These are phyloP conservation scores for Brachyalestes nurse DNA, from an alignment of 2,797 vertebrate genomes.

Conservation along the genomic window DNA sequence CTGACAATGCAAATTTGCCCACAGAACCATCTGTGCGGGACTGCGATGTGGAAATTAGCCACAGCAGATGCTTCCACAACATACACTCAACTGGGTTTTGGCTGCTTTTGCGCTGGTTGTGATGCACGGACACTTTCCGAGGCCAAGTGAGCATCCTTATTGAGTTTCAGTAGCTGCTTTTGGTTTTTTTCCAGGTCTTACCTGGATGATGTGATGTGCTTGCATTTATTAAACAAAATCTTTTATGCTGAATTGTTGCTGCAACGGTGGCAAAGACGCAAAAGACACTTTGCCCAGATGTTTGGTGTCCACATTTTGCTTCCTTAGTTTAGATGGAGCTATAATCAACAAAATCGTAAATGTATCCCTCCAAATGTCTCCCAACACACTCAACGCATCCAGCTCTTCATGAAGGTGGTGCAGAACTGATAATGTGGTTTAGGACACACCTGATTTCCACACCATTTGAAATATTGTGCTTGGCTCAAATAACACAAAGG, in stretches of 20 bases:
- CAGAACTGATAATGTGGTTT: no score
- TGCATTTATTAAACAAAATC: not conserved
- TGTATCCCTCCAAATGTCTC: no score
- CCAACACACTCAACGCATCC: no score
- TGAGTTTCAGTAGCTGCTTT: not conserved
- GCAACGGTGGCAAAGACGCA: no score
- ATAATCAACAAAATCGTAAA: no score
- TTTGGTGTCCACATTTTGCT: not conserved
- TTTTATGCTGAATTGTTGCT: not conserved
- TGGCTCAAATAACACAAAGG: no score
- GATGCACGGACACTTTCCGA: conserved; percentile 27
- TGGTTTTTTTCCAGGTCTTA: not conserved
- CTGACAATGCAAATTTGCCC: conserved; percentile 49
- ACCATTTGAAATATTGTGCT: no score
- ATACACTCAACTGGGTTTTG: conserved; percentile 4
- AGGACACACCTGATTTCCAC: no score
- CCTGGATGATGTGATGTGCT: not conserved
- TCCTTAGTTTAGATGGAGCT: not conserved
- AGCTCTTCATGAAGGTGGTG: no score
- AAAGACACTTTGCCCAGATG: no score
- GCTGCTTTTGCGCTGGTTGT: conserved; percentile 22
- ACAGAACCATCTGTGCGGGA: conserved; percentile 55
- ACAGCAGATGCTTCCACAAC: conserved; percentile 13
- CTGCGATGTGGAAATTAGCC: conserved; percentile 31
- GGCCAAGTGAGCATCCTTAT: conserved; percentile 12